Conservation (phyloP, 2,888 invertebrate species). For the Octodonta nipae region DNA sequence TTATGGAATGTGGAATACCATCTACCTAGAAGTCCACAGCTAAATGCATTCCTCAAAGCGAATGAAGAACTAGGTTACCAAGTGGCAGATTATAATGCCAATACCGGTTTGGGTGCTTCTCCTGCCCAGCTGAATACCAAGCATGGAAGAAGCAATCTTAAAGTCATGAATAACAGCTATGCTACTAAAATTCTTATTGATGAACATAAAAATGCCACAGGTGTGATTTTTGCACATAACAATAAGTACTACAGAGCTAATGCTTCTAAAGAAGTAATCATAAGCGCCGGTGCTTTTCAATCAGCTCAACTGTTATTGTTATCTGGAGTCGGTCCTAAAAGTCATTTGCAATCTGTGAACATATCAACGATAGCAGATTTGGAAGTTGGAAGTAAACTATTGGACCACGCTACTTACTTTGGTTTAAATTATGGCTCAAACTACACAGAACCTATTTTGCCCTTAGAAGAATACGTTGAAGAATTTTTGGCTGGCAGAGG, state of each 20-base stretch:
- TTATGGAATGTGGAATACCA: constrained; percentile 9
- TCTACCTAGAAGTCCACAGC: constrained; percentile 9
- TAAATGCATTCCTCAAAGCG: constrained; percentile 45
- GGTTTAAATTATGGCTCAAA: constrained; percentile 58
- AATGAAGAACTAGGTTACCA: constrained; percentile 46
- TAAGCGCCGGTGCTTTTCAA: constrained; percentile 65
- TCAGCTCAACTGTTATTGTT: constrained; percentile 73
- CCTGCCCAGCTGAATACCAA: constrained; percentile 53
- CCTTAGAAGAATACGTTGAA: constrained; percentile 38
- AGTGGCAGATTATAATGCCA: constrained; percentile 13
- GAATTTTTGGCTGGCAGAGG: constrained; percentile 24
- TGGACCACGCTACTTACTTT: constrained; percentile 60
- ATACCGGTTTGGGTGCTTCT: constrained; percentile 44
- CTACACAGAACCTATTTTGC: constrained; percentile 32
- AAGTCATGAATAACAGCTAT: constrained; percentile 53
- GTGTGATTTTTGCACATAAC: constrained; percentile 48
- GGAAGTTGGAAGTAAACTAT: constrained; percentile 62
- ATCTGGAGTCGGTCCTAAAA: constrained; percentile 52
- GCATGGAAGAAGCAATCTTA: constrained; percentile 54
- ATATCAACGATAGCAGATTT: constrained; percentile 51
- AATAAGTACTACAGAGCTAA: constrained; percentile 38
- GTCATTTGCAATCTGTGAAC: constrained; percentile 43
- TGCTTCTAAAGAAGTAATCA: constrained; percentile 59
- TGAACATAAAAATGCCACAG: constrained; percentile 42
- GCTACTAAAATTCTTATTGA: constrained; percentile 49